These are phyloP conservation scores for Cebidichthys violaceus DNA, from an alignment of 2,113 vertebrate genomes.

Conservation along the genomic window DNA sequence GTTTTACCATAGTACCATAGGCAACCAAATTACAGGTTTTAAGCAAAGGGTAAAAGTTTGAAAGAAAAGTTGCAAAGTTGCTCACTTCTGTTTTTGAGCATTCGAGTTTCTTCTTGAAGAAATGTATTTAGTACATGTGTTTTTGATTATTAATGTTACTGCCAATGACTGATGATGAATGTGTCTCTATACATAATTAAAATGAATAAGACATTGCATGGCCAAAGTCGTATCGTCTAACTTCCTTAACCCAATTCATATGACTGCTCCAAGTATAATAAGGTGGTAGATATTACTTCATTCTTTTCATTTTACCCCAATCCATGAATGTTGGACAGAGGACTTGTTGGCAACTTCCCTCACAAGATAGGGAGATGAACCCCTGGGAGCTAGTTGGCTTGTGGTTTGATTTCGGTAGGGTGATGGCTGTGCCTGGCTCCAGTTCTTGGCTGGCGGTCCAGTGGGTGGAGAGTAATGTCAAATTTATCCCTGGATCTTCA, in stretches of 20 bases:
- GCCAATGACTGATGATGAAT: not conserved
- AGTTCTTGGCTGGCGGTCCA: constrained; percentile 45
- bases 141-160: not conserved
- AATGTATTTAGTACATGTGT: too few relatives aligned
- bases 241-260: not conserved
- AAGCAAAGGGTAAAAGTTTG: not conserved
- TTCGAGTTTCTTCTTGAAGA: not conserved
- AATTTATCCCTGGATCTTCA: constrained; percentile 29
- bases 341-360: not conserved
- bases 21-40: not conserved
- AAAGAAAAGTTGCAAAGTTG: not conserved
- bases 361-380: not conserved
- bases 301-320: not conserved
- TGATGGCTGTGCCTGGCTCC: constrained; percentile 15
- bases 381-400: not conserved
- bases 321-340: not conserved
- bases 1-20: not conserved
- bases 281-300: not conserved
- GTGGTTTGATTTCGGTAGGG: constrained; percentile 24
- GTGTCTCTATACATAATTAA: not conserved
- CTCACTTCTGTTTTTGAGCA: not conserved
- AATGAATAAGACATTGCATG: not conserved
- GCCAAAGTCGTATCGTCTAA: not conserved
- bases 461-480: constrained; percentile 59
- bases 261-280: not conserved